Evolutionary conservation across 2,797 vertebrate genomes (phyloP), one percentile per base, ranked within the genome.

Genomic region (Cynodonichthys magdalenae): DNA sequence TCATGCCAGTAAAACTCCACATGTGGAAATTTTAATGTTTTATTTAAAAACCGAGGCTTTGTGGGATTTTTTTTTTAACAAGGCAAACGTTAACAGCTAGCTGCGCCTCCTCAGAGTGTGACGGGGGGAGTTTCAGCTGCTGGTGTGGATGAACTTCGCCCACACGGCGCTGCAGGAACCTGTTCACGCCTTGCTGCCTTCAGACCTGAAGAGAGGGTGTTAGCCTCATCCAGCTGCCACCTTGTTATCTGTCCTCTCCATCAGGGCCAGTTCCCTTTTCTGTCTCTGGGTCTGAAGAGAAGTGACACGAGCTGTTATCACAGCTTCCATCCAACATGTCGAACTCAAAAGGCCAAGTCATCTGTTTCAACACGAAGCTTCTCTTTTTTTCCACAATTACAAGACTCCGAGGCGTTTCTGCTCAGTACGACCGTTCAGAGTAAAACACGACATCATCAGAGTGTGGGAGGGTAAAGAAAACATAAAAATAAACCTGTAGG

Each of bases 261-360:
- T 90, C 88, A 66, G 82, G 1, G 49, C 67, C 82, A 86, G 82
- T 92, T 92, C 89, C 89, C 88, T 87, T 89, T 90, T 89, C 75
- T 89, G 39, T 83, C 67, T 70, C 44, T 73, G 41, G 59, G 54
- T 55, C 62, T 70, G 74, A 80, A 76, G 75, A 87, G 83, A 89
- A 90, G 77, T 87, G 67, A 84, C 82, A 83, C 66, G 82, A 84
- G 79, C 75, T 74, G 84, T 80, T 71, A 73, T 78, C 42, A 17
- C 80, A 75, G 66, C 81, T 68, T 77, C 27, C 0, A 59, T 65
- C 81, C 77, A 65, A 74, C 65, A 71, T 60, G 61, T 68, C 44
- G 34, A 59, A 76, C 79, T 10, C 53, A 80, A 81, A 89, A 74
- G 83, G 81, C 66, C 41, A 68, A 79, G 76, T 84, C 82, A 87